Evolutionary conservation across 2,113 vertebrate species (phyloP), one percentile per base, ranked within the genome.

Genomic region (Dromiciops gliroides): DNA sequence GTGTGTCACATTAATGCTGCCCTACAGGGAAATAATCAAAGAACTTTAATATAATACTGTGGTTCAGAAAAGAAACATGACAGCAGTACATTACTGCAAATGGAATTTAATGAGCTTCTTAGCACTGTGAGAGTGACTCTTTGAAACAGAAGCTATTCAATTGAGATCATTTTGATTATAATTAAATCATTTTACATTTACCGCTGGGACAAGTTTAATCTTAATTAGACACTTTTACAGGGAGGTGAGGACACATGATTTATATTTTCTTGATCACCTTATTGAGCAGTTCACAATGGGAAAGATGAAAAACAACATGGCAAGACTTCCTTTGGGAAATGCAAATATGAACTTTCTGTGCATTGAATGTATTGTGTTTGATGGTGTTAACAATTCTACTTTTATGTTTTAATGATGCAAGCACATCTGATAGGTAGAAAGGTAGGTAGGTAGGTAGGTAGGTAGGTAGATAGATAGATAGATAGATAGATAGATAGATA

Each of bases 31-130:
- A 98, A 98, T 98, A 98, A 98, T 98, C 52, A 91, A 96, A 98
- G 96, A 98, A 97, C 50, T 97, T 97, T 95, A 97, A 97, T 98
- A 51, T 97, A 97, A 97, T 96, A 92, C 83, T 60, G 89, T 92
- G 51, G 92, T 98, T 98, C 96, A 97, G 95, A 98, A 98, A 97
- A 91, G 97, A 98, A 98, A 96, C 97, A 97, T 95, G 97, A 98
- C 97, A 98, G 97, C 92, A 88, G 44, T 94, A 50, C 90, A 97
- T 98, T 98, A 96, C 93, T 97, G 94, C 97, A 98, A 98, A 98
- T 98, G 98, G 97, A 98, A 98, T 98, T 98, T 98, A 98, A 98
- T 97, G 97, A 98, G 96, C 96, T 98, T 97, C 97, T 98, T 97
- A 98, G 96, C 95, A 95, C 91, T 94, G 92, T 91, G 96, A 50